Base-by-base conservation (phyloP, 35 echinoderm and acorn worm genomes). In the Strongylocentrotus purpuratus region DNA sequence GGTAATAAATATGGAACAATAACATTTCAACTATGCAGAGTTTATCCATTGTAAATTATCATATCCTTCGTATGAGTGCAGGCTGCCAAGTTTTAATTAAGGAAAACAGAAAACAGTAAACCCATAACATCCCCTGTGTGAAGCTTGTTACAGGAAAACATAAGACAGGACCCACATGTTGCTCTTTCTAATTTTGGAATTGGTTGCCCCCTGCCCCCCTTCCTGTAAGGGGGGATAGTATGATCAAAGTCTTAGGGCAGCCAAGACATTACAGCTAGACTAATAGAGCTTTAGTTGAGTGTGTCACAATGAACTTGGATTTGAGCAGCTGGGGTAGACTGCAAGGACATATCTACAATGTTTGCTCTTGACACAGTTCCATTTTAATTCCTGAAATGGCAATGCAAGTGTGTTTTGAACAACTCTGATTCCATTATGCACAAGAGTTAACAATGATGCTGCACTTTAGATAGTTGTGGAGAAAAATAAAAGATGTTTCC, bases 141-240 rank as follows among this genome's bases (percentile, higher is more conserved):
- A 59, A 17, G 52, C 11, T 14, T 59, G 17, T 59, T 10, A 59
- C 52, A 59, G 10, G 52, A 59, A 59, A 59, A 59, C 52, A 17
- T 59, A 10, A 59, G 11, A 59, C 4, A 59, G 18, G 20, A 78
- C 28, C 18, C 65, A 78, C 65, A 78, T 78, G 65, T 78, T 78
- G 65, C 65, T 78, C 20, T 78, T 78, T 78, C 65, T 78, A 78
- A 78, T n/a, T 78, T 78, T 78, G 65, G 65, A 78, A 28, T 78
- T 78, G 25, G 20, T 78, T 78, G 65, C 65, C 65, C 65, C 65
- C 65, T 78, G 65, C n/a, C 65, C 65, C 65, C 65, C 65, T 78
- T 78, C 65, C 65, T 78, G 65, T 28, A n/a, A n/a, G n/a, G n/a
- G n/a, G n/a, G n/a, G n/a, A n/a, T n/a, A 15, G 50, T 22, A n/a